Percentiles rank a stretch among this genome's conserved stretches.
phyloP scores from a whole-genome alignment of 92 coral and sea anemone species.

The Paragorgia papillata region DNA sequence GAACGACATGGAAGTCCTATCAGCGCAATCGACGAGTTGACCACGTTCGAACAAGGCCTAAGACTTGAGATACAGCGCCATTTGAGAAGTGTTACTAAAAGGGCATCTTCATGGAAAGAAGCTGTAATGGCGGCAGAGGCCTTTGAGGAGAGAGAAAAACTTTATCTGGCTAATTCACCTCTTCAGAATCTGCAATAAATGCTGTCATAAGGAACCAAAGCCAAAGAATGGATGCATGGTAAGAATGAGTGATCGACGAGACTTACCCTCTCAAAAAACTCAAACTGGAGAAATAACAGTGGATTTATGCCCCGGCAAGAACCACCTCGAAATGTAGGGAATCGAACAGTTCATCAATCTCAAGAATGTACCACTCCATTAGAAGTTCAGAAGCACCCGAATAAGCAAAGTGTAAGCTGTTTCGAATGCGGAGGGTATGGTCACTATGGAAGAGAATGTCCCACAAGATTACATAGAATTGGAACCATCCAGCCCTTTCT shows the following conservation, averaged over 20 bases:
- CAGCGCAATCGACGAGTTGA: not conserved
- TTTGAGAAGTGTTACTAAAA: not conserved
- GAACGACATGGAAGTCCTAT: not conserved
- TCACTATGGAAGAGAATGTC: not conserved
- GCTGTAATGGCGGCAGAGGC: not conserved
- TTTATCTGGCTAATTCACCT: not conserved
- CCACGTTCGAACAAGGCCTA: not conserved
- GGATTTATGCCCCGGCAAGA: not conserved
- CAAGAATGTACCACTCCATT: conserved; percentile 9
- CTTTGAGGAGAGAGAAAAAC: conserved; percentile 2
- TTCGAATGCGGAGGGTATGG: not conserved
- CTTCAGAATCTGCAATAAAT: not conserved
- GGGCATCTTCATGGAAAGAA: not conserved
- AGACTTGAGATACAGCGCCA: not conserved
- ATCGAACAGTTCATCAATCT: not conserved
- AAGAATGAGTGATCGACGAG: conserved; percentile 1
- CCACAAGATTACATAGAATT: not conserved
- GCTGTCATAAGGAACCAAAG: not conserved
- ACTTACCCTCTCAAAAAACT: not conserved
- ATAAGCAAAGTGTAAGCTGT: not conserved
- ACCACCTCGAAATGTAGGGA: not conserved
- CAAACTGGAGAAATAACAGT: not conserved
- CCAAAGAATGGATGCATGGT: not conserved
- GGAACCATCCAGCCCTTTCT: too few relatives aligned
- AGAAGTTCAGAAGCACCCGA: too few relatives aligned